These are phyloP conservation scores for Sarcophaga carnaria DNA, from an alignment of 2,888 invertebrate species.

Conservation along the genomic window DNA sequence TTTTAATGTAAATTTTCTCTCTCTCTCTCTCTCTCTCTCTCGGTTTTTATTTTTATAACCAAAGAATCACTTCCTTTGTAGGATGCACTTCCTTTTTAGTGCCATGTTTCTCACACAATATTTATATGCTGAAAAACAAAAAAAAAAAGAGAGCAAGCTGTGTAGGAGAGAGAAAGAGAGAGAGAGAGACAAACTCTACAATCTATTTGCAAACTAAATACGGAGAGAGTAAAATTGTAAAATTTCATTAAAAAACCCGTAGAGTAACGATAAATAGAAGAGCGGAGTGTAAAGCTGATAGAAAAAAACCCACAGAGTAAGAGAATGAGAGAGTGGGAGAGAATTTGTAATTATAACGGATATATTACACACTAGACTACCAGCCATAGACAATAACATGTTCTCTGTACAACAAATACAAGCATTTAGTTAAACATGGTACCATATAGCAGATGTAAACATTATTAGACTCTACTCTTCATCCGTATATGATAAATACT, in stretches of 20 bases:
- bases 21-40: not conserved
- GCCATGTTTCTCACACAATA: not conserved
- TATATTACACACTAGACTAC: not conserved
- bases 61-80: not conserved
- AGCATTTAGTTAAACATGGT: too few relatives aligned
- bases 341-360: not conserved
- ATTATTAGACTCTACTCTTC: too few relatives aligned
- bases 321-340: too few relatives aligned
- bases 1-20: not conserved
- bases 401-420: not conserved
- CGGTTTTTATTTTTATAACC: not conserved
- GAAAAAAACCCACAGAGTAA: too few relatives aligned
- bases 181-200: too few relatives aligned
- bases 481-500: too few relatives aligned
- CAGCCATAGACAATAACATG: not conserved
- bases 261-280: too few relatives aligned
- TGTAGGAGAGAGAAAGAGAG: too few relatives aligned
- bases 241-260: not conserved
- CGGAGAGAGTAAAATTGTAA: not conserved
- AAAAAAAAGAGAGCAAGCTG: not conserved
- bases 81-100: not conserved
- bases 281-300: too few relatives aligned
- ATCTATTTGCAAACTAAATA: too few relatives aligned
- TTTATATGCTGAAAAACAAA: not conserved
- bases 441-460: not conserved